Evolutionary conservation across 2,113 vertebrate species (phyloP).

Genomic region (Oncorhynchus gorbuscha): DNA sequence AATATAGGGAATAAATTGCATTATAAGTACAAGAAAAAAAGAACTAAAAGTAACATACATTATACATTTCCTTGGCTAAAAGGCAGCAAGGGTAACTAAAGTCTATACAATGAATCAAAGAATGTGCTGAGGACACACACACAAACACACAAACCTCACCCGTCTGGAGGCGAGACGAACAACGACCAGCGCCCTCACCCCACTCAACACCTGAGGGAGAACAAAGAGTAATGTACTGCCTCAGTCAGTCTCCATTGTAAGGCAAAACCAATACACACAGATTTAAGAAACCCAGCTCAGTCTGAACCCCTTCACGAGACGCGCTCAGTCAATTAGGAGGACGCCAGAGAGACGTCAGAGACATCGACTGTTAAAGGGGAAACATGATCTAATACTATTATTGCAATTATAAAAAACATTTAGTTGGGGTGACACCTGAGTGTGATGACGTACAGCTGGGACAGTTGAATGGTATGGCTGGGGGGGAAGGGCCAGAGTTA

Average conservation of each 20-base stretch:
- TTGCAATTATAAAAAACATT: slow-evolving; percentile 75
- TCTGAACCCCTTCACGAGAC: slow-evolving; percentile 67
- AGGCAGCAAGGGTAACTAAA: neutral
- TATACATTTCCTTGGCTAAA: neutral
- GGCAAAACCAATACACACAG: slow-evolving; percentile 26
- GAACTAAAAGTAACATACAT: too few species aligned
- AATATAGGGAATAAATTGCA: too few species aligned
- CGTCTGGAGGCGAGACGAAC: neutral
- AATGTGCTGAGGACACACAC: neutral
- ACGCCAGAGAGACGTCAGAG: slow-evolving; percentile 69
- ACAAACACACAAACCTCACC: slow-evolving; percentile 4
- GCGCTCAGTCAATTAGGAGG: slow-evolving; percentile 69
- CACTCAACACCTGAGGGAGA: slow-evolving; percentile 35
- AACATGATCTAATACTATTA: slow-evolving; percentile 74
- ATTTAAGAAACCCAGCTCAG: slow-evolving; percentile 48
- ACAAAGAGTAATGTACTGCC: slow-evolving; percentile 9
- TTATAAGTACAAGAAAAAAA: too few species aligned
- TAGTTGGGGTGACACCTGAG: slow-evolving; percentile 72
- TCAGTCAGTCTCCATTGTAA: slow-evolving; percentile 8
- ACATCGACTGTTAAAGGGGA: slow-evolving; percentile 66
- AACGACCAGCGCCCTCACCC: neutral
- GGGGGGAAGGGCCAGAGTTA: slow-evolving; percentile 53
- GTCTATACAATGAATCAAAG: neutral
- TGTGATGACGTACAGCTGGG: slow-evolving; percentile 68
- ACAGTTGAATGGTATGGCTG: slow-evolving; percentile 58